Evolutionary conservation across 2,888 invertebrate genomes (phyloP), one percentile per base, ranked within the genome.

Genomic region (Volucella inflata): DNA sequence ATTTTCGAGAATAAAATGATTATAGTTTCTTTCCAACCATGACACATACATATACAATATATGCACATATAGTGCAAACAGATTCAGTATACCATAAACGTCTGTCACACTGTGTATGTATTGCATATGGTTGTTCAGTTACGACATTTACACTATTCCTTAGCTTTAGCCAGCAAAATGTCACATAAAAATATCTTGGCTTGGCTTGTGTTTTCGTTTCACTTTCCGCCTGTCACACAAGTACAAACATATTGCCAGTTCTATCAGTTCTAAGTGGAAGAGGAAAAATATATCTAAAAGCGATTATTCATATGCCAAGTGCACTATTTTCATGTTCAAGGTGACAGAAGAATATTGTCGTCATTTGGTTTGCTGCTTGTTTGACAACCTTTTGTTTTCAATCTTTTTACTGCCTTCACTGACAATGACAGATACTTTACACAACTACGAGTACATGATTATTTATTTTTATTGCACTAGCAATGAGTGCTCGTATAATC

Each of bases 251-350:
- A 59, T 3, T 11, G 48, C n/a, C 17, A 8, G 10, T 57, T 60
- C 57, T 51, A 65, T 55, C 40, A 62, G 21, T 17, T 55, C 11
- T 14, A 51, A 65, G 42, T 64, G 17, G 70, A 59, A 64, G 11
- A 48, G 38, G 55, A 76, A 64, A 48, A 55, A 82, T 42, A 38
- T 40, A 67, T 51, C 59, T 78, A 64, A 74, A 76, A 72, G 48
- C 60, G 80, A 79, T 84, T 71, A 70, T 59, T 76, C 81, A 30
- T 68, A 77, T 85, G 85, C 85, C 85, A 85, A 85, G 85, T 85
- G 85, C 85, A 81, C 67, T 68, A 57, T 85, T 81, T 85, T 85
- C 85, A 85, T 85, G 85, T 85, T 85, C 85, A 85, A 85, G 85
- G 85, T 85, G 81, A 81, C 81, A 81, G 67, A 75, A 75, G 81